These are phyloP conservation scores for Galeruca laticollis DNA, from an alignment of 2,888 invertebrate species.

Conservation along the genomic window DNA sequence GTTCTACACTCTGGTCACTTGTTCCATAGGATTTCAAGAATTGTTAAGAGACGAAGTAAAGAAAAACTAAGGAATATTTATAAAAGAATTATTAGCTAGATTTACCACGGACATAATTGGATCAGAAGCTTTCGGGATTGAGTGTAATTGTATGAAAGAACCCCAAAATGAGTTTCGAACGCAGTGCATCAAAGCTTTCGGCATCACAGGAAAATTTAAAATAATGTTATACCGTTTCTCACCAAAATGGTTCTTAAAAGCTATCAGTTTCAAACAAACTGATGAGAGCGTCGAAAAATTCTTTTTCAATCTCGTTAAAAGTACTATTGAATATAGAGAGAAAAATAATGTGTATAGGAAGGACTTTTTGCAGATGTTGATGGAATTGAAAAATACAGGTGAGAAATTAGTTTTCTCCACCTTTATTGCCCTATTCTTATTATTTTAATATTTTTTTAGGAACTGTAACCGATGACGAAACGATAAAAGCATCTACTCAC, in stretches of 20 bases:
- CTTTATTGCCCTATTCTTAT: no score
- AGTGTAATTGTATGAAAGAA: constrained; percentile 34
- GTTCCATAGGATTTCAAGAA: constrained; percentile 3
- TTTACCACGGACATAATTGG: constrained; percentile 27
- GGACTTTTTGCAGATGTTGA: constrained; percentile 37
- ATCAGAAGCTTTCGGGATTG: constrained; percentile 27
- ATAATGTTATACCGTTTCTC: background rate
- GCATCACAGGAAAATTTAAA: constrained; percentile 3
- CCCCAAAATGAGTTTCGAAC: constrained; percentile 29
- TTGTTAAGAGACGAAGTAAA: constrained; percentile 11
- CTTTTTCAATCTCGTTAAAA: constrained; percentile 20
- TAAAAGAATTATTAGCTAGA: constrained; percentile 25
- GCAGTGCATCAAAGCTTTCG: constrained; percentile 21
- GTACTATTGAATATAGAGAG: constrained; percentile 35
- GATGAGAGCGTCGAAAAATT: constrained; percentile 21
- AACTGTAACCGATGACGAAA: constrained; percentile 17
- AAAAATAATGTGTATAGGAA: constrained; percentile 30
- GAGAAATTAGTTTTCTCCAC: no score
- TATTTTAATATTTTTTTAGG: no score
- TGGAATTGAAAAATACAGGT: constrained; percentile 38
- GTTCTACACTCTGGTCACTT: constrained; percentile 43
- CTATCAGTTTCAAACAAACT: constrained; percentile 21
- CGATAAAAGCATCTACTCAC: background rate
- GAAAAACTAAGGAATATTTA: constrained; percentile 18
- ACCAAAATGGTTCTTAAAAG: constrained; percentile 21